Base-by-base conservation (phyloP, 1,140 invertebrate genomes). In the Subanguina moxae region DNA sequence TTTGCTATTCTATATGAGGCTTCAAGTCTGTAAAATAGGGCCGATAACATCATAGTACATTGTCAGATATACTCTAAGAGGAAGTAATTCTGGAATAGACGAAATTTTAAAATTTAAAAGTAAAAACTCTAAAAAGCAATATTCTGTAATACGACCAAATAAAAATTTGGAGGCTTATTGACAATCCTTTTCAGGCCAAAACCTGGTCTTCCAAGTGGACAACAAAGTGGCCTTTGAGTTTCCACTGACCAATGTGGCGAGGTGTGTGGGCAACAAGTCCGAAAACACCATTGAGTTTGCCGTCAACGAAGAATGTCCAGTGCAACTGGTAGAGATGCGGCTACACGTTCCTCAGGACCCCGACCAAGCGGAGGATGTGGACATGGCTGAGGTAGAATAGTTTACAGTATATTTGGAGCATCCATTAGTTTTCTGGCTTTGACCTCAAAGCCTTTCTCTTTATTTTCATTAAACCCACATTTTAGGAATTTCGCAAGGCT, bases 201-300 rank as follows among this genome's bases (percentile, higher is more conserved):
- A 91, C 1, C 83, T 98, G 0, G 91, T 90, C 80, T 98, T 97
- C 84, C 90, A 95, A 82, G 89, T 97, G 52, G 91, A 92, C 17
- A 88, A 70, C 5, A 67, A 76, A 58, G 30, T 90, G 23, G 91
- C 90, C 0, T 99, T 99, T 87, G 95, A 99, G 85, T 90, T 99
- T 76, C 95, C 96, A 0, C 81, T 99, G 1, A 89, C 89, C 66
- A 89, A 97, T 87, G 94, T 99, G 0, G 95, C 92, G 1, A 92
- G 97, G 76, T 94, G 93, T 80, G 91, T 32, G 23, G 58, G 32
- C 8, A 32, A 48, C 21, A 99, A 99, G 83, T 97, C 97, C 86
- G 96, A 99, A 87, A 92, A 97, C 0, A 95, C 93, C 9, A 83
- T 99, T 30, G 95, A 98, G 83, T 98, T 97, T 83, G 94, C 98